Evolutionary conservation across 1,140 invertebrate genomes (phyloP), one percentile per base, ranked within the genome.

Genomic region (Pseudomyrmex cubaensis): DNA sequence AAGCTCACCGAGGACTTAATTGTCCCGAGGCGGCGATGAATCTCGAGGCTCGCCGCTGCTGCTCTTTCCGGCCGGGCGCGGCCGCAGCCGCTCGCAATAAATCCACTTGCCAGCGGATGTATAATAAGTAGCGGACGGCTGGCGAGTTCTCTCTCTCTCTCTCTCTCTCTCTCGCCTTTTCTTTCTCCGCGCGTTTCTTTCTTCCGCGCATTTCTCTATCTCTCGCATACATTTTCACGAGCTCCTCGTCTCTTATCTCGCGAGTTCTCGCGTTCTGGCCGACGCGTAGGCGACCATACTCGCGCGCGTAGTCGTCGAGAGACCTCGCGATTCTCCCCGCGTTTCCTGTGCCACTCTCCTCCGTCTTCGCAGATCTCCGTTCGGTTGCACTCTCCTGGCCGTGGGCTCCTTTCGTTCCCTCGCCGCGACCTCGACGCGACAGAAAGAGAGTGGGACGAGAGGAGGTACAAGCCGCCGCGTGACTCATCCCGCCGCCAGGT

Each of bases 401-500:
- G 44, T 67, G 54, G 46, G 17, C 46, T 67, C n/a, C 48, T 57
- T 85, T 83, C 67, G 73, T 61, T 85, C 52, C 64, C 48, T 57
- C 56, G 61, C 63, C 72, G 25, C 82, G 61, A 61, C 85, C 85
- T 84, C 85, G 74, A 13, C 84, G 59, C 72, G 84, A 77, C 52
- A 20, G 22, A 73, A 82, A 56, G 73, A 77, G 66, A 87, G 86
- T 59, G 82, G 75, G 85, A 82, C 63, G 85, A 46, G 78, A 57
- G 52, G 67, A 62, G 82, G 5, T 35, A 35, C 35, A 7, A 59
- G 66, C 77, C 76, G 85, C 86, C 57, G 78, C 57, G 78, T 90
- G 89, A 90, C 88, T 90, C 89, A 90, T 90, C 89, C 86, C 78
- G 86, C 86, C 82, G 86, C 62, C 85, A 20, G 78, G 86, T 89